Conservation (phyloP, 2,797 vertebrate species). For the Chrysolophus pictus region DNA sequence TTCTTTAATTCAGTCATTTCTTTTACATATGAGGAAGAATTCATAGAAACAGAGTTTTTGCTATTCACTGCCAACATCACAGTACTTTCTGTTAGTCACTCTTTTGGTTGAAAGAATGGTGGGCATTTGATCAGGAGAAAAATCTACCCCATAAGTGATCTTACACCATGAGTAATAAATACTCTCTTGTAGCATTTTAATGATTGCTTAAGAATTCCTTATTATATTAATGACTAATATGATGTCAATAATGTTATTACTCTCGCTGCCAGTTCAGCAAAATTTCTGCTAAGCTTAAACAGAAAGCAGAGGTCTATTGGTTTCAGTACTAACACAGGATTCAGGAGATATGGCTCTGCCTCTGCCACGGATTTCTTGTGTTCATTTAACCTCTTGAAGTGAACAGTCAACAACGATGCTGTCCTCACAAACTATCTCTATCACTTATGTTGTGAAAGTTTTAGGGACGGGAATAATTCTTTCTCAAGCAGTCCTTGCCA, state of each 20-base stretch:
- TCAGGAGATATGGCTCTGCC: neutral
- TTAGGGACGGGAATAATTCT: fast-evolving
- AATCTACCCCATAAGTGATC: neutral
- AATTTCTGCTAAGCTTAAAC: neutral
- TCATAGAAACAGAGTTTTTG: neutral
- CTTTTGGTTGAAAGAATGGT: neutral
- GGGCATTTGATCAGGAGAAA: neutral
- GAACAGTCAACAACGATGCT: neutral
- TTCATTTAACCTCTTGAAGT: neutral
- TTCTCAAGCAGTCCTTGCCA: neutral
- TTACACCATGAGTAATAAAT: neutral
- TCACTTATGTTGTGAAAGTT: neutral
- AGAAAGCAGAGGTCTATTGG: neutral
- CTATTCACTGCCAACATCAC: neutral
- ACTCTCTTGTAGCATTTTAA: neutral
- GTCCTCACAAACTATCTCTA: neutral
- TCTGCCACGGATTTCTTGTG: neutral
- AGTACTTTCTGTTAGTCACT: neutral
- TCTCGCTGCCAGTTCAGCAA: neutral
- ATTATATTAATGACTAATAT: neutral
- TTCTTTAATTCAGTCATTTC: fast-evolving
- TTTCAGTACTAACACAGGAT: neutral
- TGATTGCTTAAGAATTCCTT: neutral
- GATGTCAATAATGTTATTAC: neutral
- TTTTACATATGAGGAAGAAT: neutral